Evolutionary conservation across 2,888 invertebrate species (phyloP).

Genomic region (Cephonodes hylas): DNA sequence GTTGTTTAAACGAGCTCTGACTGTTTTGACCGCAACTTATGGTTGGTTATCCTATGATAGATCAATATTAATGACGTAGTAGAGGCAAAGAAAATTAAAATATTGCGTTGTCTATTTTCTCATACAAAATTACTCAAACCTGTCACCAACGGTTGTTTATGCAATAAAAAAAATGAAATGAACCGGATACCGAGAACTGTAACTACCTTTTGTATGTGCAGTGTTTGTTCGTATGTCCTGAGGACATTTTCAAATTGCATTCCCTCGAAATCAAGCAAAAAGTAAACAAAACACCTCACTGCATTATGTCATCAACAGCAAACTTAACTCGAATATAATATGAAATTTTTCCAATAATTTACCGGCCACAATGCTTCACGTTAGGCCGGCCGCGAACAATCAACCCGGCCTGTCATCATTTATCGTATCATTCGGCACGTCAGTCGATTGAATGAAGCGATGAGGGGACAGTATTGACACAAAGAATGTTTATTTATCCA

Average conservation of each 20-base stretch:
- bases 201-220: too few relatives aligned
- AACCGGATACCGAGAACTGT: too few relatives aligned
- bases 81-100: background rate
- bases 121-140: too few relatives aligned
- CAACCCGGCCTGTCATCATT: background rate
- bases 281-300: too few relatives aligned
- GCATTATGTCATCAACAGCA: too few relatives aligned
- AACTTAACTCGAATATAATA: background rate
- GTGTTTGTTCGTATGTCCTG: too few relatives aligned
- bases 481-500: background rate
- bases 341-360: background rate
- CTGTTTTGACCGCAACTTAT: background rate
- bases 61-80: background rate
- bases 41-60: background rate
- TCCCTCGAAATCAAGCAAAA: too few relatives aligned
- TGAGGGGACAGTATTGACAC: background rate
- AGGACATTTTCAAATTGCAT: too few relatives aligned
- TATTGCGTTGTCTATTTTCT: too few relatives aligned
- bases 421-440: slow-evolving; percentile 1
- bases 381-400: background rate
- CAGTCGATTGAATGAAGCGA: background rate
- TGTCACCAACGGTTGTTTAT: too few relatives aligned
- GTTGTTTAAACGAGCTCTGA: background rate
- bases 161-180: too few relatives aligned
- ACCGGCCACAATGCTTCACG: too few relatives aligned